Base-by-base conservation (phyloP, 2,113 vertebrate species). In the Blennius ocellaris region DNA sequence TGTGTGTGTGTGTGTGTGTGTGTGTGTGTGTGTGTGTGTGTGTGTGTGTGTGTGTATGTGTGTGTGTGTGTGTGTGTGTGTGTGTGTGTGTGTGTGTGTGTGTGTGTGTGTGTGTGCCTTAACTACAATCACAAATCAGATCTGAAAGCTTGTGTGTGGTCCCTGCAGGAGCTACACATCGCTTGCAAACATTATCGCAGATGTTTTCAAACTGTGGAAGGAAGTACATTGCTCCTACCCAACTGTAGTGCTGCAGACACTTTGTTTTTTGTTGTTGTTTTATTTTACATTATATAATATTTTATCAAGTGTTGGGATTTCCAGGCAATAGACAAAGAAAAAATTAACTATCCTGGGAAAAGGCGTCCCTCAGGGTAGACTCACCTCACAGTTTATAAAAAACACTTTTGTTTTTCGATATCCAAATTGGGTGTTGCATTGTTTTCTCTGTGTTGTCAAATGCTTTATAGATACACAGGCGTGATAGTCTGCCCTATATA, bases 71-170 rank as follows among this genome's bases (percentile, higher is more conserved):
- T 69, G n/a, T 44, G 16, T 56, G 17, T 44, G 49, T 63, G 41
- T 43, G n/a, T 8, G 45, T 61, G n/a, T 51, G 16, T 63, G 17
- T 49, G 50, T 64, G 48, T 40, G 17, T 9, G 45, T 45, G 43
- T 11, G 43, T 11, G 43, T 11, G 43, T 10, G 61, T 15, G 37
- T 59, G 57, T 41, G 53, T 54, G 36, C 48, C 52, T 60, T 78
- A 40, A 49, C 53, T 12, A 7, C 63, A 66, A 72, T 76, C 54
- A 62, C 63, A 63, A n/a, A 60, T 41, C 8, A 48, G 17, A 52
- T 53, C 43, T 67, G 38, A 48, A 62, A 40, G 44, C 59, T 3
- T 10, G 39, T 66, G 81, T 73, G 70, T 62, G 78, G 71, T 70
- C 66, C 51, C 10, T 5, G 40, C 11, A 37, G 58, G 37, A 59